A percentile compares a stretch with the other conserved stretches of the same genome.
phyloP scores from a whole-genome alignment of 2,888 invertebrate genomes.

The Serripes groenlandicus region DNA sequence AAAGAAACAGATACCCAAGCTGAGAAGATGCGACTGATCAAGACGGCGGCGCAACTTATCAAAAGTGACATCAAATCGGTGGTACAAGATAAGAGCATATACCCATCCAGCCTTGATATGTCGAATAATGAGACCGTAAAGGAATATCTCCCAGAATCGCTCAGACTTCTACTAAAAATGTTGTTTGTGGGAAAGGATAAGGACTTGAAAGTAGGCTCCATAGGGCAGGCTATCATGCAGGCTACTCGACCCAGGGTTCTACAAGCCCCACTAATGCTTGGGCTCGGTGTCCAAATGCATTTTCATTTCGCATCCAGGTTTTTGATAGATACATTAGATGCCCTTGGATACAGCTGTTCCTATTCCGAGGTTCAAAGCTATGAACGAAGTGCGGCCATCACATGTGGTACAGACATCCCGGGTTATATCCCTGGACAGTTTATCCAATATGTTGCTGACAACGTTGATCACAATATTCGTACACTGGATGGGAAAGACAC shows the following conservation, averaged over 20 bases:
- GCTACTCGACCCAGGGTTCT: constrained; percentile 64
- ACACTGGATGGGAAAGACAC: too few species aligned
- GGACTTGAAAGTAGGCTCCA: constrained; percentile 52
- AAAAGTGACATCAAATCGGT: constrained; percentile 65
- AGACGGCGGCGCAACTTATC: constrained; percentile 70
- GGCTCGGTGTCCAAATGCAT: constrained; percentile 70
- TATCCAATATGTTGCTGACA: too few species aligned
- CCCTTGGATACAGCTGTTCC: constrained; percentile 64
- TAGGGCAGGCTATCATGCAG: constrained; percentile 71
- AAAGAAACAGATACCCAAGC: constrained; percentile 33
- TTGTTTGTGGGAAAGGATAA: constrained; percentile 52
- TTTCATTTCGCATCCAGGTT: constrained; percentile 69
- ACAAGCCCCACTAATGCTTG: constrained; percentile 68
- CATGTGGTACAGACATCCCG: constrained; percentile 2
- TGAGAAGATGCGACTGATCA: constrained; percentile 56
- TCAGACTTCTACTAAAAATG: constrained; percentile 24
- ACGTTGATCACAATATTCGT: too few species aligned
- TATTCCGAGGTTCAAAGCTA: constrained; percentile 46
- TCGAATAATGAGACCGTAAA: background rate
- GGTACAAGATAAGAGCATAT: background rate
- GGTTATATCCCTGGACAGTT: background rate
- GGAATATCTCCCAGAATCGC: constrained; percentile 29
- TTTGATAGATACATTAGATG: constrained; percentile 68
- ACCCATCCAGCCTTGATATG: constrained; percentile 33
- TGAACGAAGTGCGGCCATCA: constrained; percentile 21